Evolutionary conservation across 2,113 vertebrate genomes (phyloP).

Genomic region (Psittacula cyanocephala): DNA sequence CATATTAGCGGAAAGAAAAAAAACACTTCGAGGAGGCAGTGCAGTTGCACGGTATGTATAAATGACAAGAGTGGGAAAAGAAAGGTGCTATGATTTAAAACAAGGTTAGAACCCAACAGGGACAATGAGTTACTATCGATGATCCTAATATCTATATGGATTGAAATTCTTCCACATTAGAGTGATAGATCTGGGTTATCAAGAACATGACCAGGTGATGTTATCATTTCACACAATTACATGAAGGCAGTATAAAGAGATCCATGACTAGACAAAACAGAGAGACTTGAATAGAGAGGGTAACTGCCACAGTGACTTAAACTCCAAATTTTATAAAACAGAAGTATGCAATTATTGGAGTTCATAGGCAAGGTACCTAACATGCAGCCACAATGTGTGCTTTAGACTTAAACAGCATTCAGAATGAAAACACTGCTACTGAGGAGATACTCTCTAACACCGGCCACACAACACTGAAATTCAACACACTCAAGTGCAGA

Average conservation of each 20-base stretch:
- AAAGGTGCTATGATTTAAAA: neutral
- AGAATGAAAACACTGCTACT: neutral
- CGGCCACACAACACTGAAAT: neutral
- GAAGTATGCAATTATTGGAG: neutral
- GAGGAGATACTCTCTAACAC: neutral
- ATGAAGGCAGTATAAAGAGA: neutral
- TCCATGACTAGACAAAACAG: neutral
- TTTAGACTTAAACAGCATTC: neutral
- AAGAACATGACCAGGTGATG: neutral
- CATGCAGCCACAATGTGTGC: neutral
- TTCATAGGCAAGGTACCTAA: neutral
- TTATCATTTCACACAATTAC: neutral
- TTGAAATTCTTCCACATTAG: neutral
- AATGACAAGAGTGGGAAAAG: neutral
- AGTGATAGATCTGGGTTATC: neutral
- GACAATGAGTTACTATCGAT: neutral
- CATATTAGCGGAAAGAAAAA: neutral
- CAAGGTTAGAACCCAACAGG: neutral
- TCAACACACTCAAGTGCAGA: neutral
- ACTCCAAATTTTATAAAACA: neutral
- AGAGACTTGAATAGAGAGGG: neutral
- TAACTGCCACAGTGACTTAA: neutral
- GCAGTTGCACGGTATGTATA: neutral
- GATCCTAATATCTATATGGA: neutral
- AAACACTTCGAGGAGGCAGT: neutral